Percentiles rank a stretch among this genome's conserved stretches.
Conservation (phyloP, 2,113 vertebrate species). For the Tauraco erythrolophus region DNA sequence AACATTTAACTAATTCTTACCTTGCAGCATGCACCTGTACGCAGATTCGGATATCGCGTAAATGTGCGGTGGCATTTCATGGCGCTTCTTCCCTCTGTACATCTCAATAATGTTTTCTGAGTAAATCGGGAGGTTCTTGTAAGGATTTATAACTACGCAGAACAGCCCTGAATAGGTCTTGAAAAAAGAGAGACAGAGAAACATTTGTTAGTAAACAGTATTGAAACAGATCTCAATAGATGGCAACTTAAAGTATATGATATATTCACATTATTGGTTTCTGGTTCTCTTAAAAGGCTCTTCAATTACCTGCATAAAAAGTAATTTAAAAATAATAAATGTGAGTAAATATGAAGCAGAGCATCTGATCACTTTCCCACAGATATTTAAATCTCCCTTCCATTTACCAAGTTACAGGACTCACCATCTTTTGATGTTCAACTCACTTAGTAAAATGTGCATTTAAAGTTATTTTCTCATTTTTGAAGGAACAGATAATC, state of each 20-base stretch:
- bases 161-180: constrained; percentile 99
- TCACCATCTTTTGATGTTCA: background rate
- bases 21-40: constrained; percentile 98
- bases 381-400: background rate
- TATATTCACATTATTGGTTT: background rate
- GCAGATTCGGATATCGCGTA: constrained; percentile 98
- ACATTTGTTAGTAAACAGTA: background rate
- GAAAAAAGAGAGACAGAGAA: background rate
- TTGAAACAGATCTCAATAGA: background rate
- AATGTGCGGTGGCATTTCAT: constrained; percentile 98
- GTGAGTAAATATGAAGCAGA: background rate
- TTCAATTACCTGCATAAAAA: background rate
- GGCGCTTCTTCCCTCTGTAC: constrained; percentile 98
- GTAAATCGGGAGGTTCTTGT: constrained; percentile 99
- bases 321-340: background rate
- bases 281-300: background rate
- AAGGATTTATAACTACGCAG: constrained; percentile 98
- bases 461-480: background rate
- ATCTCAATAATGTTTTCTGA: constrained; percentile 98
- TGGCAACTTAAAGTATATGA: background rate
- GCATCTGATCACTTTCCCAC: constrained; percentile 3
- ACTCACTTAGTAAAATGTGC: background rate
- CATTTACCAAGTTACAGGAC: background rate
- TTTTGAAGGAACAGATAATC: background rate
- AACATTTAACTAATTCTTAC: constrained; percentile 70